Base-by-base conservation (phyloP, 2,797 vertebrate genomes). In the Allobates femoralis region DNA sequence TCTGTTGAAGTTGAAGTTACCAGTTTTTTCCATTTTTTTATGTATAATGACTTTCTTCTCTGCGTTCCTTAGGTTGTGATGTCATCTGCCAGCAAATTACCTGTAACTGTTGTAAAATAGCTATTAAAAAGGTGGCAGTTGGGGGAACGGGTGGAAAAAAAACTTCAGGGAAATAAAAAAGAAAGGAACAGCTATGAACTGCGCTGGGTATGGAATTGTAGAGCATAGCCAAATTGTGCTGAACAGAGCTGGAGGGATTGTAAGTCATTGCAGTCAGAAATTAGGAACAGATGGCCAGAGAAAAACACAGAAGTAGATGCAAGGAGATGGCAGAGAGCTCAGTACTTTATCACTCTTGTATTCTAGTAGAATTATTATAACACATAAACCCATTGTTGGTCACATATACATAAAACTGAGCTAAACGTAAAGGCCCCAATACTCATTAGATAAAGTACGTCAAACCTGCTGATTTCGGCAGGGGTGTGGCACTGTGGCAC, bases 231-330 rank as follows among this genome's bases (percentile, higher is more conserved):
- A 87, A 87, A 80, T 80, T 84, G 67, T 84, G 81, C 58, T 55
- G 56, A 75, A 76, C 86, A 81, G 78, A 85, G 86, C 86, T 88
- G 77, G 83, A 88, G 83, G 86, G 86, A 88, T 88, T 85, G 82
- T 56, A 85, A 85, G 86, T 83, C 86, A 85, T 77, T 81, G 82
- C 77, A 67, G 82, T 85, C 69, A 88, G 71, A 85, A 88, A 88
- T 88, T 84, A 85, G 60, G 77, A 88, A 88, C 86, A 88, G 86
- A 88, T 88, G 86, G 82, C 60, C 66, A 50, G 56, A 75, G 46
- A 76, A 87, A 78, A 87, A 87, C 77, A 83, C 34, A 81, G 67
- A 84, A 75, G 32, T 88, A 64, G 77, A 85, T 67, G 77, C 71
- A 69, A 76, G 77, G 28, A 66, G 76, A 85, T 81, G 83, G 86